Evolutionary conservation across 2,888 invertebrate genomes (phyloP), one percentile per base, ranked within the genome.

Genomic region (Endomychus coccineus): DNA sequence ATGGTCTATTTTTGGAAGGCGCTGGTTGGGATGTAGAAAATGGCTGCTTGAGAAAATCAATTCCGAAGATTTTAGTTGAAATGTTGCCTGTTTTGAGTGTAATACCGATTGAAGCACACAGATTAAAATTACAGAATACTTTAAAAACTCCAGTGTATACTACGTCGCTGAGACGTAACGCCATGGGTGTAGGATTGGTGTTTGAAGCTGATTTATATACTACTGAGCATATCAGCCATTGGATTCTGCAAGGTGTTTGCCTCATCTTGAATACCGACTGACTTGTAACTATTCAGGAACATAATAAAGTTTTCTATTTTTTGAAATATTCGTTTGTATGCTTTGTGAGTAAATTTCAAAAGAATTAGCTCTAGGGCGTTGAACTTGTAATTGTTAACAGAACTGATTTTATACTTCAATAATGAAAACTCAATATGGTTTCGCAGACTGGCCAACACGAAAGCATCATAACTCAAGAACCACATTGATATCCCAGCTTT

Each of bases 191-290:
- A 21, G 92, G 92, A 2, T 70, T 92, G 7, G 89, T 92, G 17
- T 92, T 92, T 62, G 89, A 91, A 63, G 85, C 91, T 0, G 83
- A 92, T 64, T 71, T 94, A 34, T 77, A 76, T 49, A 90, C 90
- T 1, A 65, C 77, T 0, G 85, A 88, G 56, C 90, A 92, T 61
- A 68, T 72, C 44, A 90, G 89, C 56, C 86, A 87, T 61, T 94
- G 94, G 94, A 74, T 90, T 19, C 68, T 94, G 29, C 90, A 91
- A 64, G 90, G 91, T 7, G 88, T 90, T 43, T 90, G 89, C 58
- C 75, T 94, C 33, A 75, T 85, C 36, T 74, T 94, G 54, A 94
- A 92, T 62, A 81, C 81, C 1, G 91, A 92, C 62, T 81, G 52
- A 67, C 7, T 33, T 25, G 5, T 25, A 19, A 19, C 6, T 19